Evolutionary conservation across 2,113 vertebrate species (phyloP), one percentile per base, ranked within the genome.

Genomic region (Cebus imitator): DNA sequence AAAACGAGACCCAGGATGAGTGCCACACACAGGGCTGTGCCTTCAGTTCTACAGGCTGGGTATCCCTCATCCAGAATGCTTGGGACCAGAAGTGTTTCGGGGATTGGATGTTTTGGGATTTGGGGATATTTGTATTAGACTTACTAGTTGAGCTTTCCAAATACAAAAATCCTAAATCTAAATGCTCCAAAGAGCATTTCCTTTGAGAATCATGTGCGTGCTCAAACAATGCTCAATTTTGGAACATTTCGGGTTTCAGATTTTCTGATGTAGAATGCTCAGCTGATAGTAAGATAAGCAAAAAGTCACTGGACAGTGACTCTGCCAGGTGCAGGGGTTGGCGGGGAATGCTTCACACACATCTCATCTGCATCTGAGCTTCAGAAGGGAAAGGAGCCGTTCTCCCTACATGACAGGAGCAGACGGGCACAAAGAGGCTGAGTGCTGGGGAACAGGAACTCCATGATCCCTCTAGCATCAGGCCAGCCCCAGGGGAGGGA

Each of bases 341-440:
- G 5, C 23, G n/a, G 10, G 57, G 30, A 58, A 58, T 20, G 3
- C 8, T n/a, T 12, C 4, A 4, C 3, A 3, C 1, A 3, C 40
- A 14, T n/a, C 9, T 32, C 25, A 9, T 32, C n/a, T 35, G 43
- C 55, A 32, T 27, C 79, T 57, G 50, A 92, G 78, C 61, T 43
- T 58, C 3, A 4, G 4, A 58, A 40, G 18, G 52, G 3, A 45
- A 6, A 13, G 23, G 18, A 8, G 4, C 57, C 9, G 5, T 52
- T 87, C 64, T 30, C 81, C 50, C n/a, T 32, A 2, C 61, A 37
- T 30, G 10, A 27, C 43, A 4, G 27, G 40, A n/a, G 25, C 55
- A 21, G 27, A 1, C 1, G 21, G 40, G 35, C 45, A 32, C 70
- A 48, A 13, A 80, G 68, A 61, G 32, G 6, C 57, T 23, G 13